Evolutionary conservation across 2,797 vertebrate genomes (phyloP), one percentile per base, ranked within the genome.

Genomic region (Enteromius argenteus): DNA sequence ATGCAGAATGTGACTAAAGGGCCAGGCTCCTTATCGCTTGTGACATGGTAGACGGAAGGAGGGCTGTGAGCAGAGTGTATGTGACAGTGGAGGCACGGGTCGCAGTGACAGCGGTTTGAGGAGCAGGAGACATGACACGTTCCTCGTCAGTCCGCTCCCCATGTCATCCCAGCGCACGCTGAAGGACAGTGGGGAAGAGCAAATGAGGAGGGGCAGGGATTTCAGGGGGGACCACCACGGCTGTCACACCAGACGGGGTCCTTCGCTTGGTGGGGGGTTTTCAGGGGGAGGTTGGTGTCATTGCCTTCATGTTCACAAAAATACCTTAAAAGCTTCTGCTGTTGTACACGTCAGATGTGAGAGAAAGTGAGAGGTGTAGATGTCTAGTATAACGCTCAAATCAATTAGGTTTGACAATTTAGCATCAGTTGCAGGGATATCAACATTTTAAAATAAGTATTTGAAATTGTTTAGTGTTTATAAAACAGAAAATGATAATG

Each of bases 11-110:
- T 73, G 86, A 81, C 64, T 79, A 81, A 69, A 80, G 66, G 66
- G 74, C 30, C 75, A 49, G 86, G 85, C 87, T 87, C 87, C 90
- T 98, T 96, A 98, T 97, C 92, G 88, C 94, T 96, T 97, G 94
- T 98, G 98, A 99, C 96, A 97, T 93, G 96, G 94, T 94, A 94
- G 78, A 93, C 93, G 95, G 94, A 96, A 93, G 93, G 93, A 93
- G 91, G 94, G 93, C 93, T 93, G 94, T 98, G 97, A 98, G 96
- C 96, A 97, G 96, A 98, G 96, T 95, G 93, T 95, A 97, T 96
- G 96, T 98, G 98, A 99, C 97, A 99, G 97, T 96, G 95, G 94
- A 96, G 95, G 96, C 94, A 94, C 96, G 96, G 96, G 95, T 94
- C 95, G 94, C 92, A 89, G 93, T 97, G 97, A 98, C 96, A 96